Conservation (phyloP, 2,113 vertebrate species). For the Platysteira castanea region DNA sequence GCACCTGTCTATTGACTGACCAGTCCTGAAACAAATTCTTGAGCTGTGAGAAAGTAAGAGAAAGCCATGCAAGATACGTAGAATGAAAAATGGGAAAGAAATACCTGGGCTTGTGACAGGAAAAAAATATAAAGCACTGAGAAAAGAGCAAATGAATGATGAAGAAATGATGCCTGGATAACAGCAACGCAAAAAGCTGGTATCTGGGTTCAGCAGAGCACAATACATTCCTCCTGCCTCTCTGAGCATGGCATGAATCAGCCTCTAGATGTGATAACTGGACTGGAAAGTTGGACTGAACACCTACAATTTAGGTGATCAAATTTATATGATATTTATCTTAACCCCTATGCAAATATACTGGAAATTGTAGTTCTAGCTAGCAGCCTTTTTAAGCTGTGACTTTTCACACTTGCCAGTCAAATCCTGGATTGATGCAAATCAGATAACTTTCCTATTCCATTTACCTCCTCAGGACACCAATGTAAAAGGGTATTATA, state of each 20-base stretch:
- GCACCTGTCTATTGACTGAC: neutral
- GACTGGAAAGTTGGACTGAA: neutral
- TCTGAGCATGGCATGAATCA: neutral
- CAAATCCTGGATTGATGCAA: neutral
- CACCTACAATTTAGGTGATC: neutral
- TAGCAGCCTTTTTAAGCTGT: neutral
- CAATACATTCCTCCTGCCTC: neutral
- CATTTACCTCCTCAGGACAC: neutral
- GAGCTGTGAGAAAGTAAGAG: neutral
- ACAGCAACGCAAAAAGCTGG: neutral
- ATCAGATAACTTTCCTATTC: neutral
- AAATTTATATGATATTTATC: neutral
- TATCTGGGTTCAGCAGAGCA: neutral
- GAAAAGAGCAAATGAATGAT: neutral
- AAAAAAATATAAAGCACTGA: neutral
- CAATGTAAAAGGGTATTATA: neutral
- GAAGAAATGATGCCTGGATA: neutral
- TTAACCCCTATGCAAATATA: neutral
- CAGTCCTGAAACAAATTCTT: neutral
- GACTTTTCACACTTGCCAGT: neutral
- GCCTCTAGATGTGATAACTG: neutral
- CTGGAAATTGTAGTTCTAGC: neutral
- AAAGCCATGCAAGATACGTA: neutral
- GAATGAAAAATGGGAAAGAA: neutral
- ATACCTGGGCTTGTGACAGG: neutral